Base-by-base conservation (phyloP, 1,140 invertebrate genomes). In the Drosophila littoralis region DNA sequence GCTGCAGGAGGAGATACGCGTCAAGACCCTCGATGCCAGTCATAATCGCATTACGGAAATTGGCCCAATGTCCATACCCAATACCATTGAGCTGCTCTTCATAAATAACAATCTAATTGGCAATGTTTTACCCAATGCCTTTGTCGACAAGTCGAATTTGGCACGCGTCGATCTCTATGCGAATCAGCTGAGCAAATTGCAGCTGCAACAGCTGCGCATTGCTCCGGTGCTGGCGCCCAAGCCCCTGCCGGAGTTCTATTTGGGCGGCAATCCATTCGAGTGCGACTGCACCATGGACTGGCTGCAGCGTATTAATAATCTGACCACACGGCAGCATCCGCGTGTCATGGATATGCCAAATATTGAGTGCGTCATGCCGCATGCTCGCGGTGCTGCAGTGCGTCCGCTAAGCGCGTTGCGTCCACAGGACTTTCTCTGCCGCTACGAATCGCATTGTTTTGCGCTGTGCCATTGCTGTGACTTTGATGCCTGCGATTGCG, bases 241-340 rank as follows among this genome's bases (percentile, higher is more conserved):
- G 77, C 93, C 94, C 1, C 92, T 97, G 68, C 97, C 97, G 0
- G 97, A 97, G 91, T 97, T 98, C 90, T 97, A 97, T 90, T 94
- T 98, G 50, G 97, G 97, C 46, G 97, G 97, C 1, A 98, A 98
- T 92, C 96, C 97, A 0, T 97, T 98, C 92, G 95, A 97, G 77
- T 98, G 97, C 92, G 97, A 98, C 85, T 98, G 97, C 93, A 95
- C 95, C 59, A 97, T 98, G 97, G 97, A 98, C 83, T 98, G 97
- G 97, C 92, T 98, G 77, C 96, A 97, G 35, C 94, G 96, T 33
- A 96, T 98, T 88, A 97, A 97, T 92, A 97, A 97, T 85, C 95
- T 97, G 93, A 96, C 96, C 59, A 94, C 95, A 0, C 93, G 96
- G 7, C 96, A 97, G 82, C 96, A 97, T 92, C 97, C 97, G 0